phyloP scores from a whole-genome alignment of 1,140 invertebrate species.

The Magallana gigas region DNA sequence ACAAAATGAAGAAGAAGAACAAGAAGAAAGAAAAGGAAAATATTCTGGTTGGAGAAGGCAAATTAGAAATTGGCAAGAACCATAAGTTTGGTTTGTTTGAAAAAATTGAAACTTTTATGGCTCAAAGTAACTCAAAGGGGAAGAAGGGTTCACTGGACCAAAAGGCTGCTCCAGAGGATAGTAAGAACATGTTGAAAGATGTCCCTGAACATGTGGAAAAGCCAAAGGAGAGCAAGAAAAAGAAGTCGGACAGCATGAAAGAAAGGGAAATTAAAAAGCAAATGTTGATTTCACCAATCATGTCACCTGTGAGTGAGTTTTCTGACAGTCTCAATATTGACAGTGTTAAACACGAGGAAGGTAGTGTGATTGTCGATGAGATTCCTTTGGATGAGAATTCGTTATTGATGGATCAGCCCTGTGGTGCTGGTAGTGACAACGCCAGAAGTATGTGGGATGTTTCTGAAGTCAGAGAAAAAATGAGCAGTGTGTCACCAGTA shows the following conservation, averaged over 20 bases:
- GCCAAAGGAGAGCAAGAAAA: conserved; percentile 36
- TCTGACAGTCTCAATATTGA: background rate
- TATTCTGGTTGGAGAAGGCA: conserved; percentile 52
- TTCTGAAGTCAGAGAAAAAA: conserved; percentile 8
- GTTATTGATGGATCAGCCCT: conserved; percentile 12
- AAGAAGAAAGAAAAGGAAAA: conserved; percentile 52
- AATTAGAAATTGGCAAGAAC: conserved; percentile 47
- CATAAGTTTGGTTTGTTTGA: conserved; percentile 51
- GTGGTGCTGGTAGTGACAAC: background rate
- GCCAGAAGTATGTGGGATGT: conserved; percentile 21
- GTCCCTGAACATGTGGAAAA: background rate
- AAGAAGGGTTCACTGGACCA: conserved; percentile 28
- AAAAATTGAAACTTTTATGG: conserved; percentile 50
- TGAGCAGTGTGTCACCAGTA: conserved; percentile 1
- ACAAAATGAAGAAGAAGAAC: conserved; percentile 52
- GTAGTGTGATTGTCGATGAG: conserved; percentile 38
- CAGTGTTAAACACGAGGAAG: background rate
- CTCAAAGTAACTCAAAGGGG: conserved; percentile 27
- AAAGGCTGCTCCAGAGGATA: conserved; percentile 18
- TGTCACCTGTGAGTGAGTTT: conserved; percentile 10
- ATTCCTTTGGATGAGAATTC: conserved; percentile 34
- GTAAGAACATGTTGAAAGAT: conserved; percentile 31
- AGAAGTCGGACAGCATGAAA: conserved; percentile 2
- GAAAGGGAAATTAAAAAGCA: conserved; percentile 8
- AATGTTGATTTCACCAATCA: background rate